Evolutionary conservation across 2,888 invertebrate species (phyloP).

Genomic region (Augochlorella aurata): DNA sequence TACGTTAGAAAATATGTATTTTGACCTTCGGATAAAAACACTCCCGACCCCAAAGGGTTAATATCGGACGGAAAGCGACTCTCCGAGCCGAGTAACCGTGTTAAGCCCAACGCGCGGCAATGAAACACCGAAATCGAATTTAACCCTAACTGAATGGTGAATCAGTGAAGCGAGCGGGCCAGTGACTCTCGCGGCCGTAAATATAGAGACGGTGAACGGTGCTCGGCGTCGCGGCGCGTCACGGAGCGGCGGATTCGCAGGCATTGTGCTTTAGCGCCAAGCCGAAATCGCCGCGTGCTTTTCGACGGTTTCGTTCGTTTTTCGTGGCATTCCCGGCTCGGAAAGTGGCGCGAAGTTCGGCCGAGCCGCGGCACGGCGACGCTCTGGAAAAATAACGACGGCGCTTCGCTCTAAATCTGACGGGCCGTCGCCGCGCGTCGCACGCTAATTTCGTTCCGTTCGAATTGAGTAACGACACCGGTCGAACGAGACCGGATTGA

Average conservation of each 20-base stretch:
- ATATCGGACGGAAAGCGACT: too few species aligned
- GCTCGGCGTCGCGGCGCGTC: slow-evolving; percentile 59
- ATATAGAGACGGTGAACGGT: slow-evolving; percentile 65
- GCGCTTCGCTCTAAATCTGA: slow-evolving; percentile 52
- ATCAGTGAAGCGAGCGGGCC: slow-evolving; percentile 67
- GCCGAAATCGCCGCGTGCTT: slow-evolving; percentile 63
- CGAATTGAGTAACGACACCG: slow-evolving; percentile 43
- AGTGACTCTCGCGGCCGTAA: slow-evolving; percentile 66
- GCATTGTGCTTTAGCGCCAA: slow-evolving; percentile 64
- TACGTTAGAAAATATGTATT: too few species aligned
- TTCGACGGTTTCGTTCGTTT: slow-evolving; percentile 52
- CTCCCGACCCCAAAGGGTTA: too few species aligned
- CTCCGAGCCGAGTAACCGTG: too few species aligned
- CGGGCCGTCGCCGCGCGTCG: slow-evolving; percentile 16
- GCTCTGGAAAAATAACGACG: slow-evolving; percentile 52
- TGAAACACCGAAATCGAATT: slow-evolving; percentile 25
- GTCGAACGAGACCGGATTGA: not conserved
- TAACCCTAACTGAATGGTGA: slow-evolving; percentile 53
- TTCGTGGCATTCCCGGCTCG: slow-evolving; percentile 56
- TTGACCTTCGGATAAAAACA: too few species aligned
- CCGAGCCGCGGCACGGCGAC: not conserved
- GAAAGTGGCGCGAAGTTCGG: not conserved
- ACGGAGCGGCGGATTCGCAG: slow-evolving; percentile 61
- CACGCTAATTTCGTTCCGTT: slow-evolving; percentile 25
- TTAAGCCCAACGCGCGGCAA: not conserved